Evolutionary conservation across 2,113 vertebrate genomes (phyloP), one percentile per base, ranked within the genome.

Genomic region (Lasiurus borealis): DNA sequence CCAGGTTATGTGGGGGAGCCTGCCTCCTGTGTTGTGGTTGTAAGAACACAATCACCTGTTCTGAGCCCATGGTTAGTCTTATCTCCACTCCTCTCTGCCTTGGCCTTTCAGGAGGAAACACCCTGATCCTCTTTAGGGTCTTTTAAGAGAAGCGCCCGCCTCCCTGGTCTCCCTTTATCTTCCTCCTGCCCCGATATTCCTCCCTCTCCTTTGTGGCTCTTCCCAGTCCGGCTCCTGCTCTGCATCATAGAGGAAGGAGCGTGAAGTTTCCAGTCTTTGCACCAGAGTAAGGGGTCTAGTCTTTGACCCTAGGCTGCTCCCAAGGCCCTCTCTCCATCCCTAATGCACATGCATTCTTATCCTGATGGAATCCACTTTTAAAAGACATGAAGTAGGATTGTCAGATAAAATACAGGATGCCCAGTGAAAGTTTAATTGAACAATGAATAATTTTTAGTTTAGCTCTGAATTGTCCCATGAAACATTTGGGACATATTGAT

Each of bases 371-470:
- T 66, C 50, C 57, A 59, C 27, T 83, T 44, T 73, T 52, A 88
- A 75, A 75, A 76, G 78, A 50, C 8, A 40, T 31, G 14, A 48
- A 48, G 9, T 3, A 18, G 21, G 54, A 27, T 27, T 83, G 11
- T n/a, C 75, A 80, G 75, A 50, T 57, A 89, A 78, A 82, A 78
- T 62, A 71, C 36, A 57, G 52, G 86, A 59, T 19, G 54, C 18
- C 62, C 31, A 69, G 57, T 46, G 82, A 66, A 50, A 52, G 44
- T 59, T 91, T 73, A 85, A 93, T 73, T 85, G 76, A 96, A 90
- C 71, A 36, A 57, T 31, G 57, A 90, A 80, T 83, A 23, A 54
- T 57, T 46, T 90, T 83, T 44, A 75, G 89, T 46, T 18, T 59
- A 81, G 80, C 18, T 48, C 18, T 18, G 18, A 18, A 54, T 19